phyloP scores from a whole-genome alignment of 1,140 invertebrate genomes.

The Drosophila mojavensis region DNA sequence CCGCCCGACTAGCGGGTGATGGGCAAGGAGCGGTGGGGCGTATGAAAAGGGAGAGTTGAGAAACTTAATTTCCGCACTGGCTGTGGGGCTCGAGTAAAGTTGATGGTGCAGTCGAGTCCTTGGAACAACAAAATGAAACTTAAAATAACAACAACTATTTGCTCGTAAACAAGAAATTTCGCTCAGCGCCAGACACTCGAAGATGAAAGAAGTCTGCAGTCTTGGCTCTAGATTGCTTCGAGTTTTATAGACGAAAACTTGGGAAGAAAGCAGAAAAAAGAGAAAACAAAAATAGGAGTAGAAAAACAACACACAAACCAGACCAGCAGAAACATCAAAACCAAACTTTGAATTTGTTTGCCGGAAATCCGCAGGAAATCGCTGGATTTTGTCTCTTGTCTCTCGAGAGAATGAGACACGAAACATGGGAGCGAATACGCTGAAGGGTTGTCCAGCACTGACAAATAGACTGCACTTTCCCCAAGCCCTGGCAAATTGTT shows the following conservation, averaged over 20 bases:
- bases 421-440: constrained; percentile 2
- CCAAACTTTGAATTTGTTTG: constrained; percentile 77
- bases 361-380: constrained; percentile 79
- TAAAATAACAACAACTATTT: constrained; percentile 83
- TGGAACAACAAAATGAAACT: constrained; percentile 82
- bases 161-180: constrained; percentile 81
- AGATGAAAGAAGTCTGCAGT: constrained; percentile 48
- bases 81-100: constrained; percentile 49
- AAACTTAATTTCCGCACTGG: constrained; percentile 79
- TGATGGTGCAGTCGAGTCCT: constrained; percentile 65
- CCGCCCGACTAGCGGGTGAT: constrained; percentile 54
- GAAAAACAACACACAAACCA: constrained; percentile 22
- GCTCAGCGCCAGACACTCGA: constrained; percentile 65
- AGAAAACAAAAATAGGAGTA: constrained; percentile 4
- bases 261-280: constrained; percentile 11
- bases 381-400: constrained; percentile 62
- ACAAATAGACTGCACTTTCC: constrained; percentile 45
- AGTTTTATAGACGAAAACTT: constrained; percentile 60
- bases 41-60: constrained; percentile 9
- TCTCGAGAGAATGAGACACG: constrained; percentile 44
- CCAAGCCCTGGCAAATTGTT: constrained; percentile 58
- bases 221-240: constrained; percentile 30
- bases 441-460: constrained; percentile 62
- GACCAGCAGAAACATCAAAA: constrained; percentile 30
- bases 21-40: not conserved